Conservation (phyloP, 2,888 invertebrate species). For the Pseudanteris insignis region DNA sequence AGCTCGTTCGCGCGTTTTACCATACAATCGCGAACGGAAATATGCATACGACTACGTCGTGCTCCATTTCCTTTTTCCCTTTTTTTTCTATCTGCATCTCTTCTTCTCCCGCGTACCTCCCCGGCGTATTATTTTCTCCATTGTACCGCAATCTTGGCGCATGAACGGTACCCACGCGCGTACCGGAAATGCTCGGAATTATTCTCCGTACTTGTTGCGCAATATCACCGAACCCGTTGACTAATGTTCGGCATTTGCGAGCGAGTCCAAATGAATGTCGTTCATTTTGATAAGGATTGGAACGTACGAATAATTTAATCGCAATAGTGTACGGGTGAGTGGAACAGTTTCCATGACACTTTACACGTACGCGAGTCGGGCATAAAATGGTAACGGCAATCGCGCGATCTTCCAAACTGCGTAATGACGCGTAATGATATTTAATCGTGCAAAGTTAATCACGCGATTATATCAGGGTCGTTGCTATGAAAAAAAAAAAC, state of each 20-base stretch:
- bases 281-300: too few species aligned
- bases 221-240: conserved; percentile 36
- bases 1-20: conserved; percentile 47
- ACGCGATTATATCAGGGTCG: too few species aligned
- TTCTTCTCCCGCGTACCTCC: conserved; percentile 19
- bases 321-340: too few species aligned
- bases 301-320: too few species aligned
- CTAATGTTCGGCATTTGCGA: conserved; percentile 26
- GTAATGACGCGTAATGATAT: too few species aligned
- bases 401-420: too few species aligned
- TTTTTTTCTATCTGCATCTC: conserved; percentile 26
- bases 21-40: conserved; percentile 56
- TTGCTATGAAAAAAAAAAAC: too few species aligned
- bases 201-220: conserved; percentile 43
- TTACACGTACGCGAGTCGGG: too few species aligned
- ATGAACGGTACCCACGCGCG: conserved; percentile 45
- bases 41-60: conserved; percentile 43
- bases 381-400: too few species aligned
- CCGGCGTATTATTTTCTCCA: conserved; percentile 33
- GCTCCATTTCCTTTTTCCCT: conserved; percentile 50
- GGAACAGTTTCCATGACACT: too few species aligned
- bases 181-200: conserved; percentile 45
- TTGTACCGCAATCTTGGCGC: conserved; percentile 42
- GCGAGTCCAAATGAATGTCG: too few species aligned
- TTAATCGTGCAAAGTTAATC: too few species aligned